phyloP scores from a whole-genome alignment of 2,113 vertebrate species.

The Lontra canadensis region DNA sequence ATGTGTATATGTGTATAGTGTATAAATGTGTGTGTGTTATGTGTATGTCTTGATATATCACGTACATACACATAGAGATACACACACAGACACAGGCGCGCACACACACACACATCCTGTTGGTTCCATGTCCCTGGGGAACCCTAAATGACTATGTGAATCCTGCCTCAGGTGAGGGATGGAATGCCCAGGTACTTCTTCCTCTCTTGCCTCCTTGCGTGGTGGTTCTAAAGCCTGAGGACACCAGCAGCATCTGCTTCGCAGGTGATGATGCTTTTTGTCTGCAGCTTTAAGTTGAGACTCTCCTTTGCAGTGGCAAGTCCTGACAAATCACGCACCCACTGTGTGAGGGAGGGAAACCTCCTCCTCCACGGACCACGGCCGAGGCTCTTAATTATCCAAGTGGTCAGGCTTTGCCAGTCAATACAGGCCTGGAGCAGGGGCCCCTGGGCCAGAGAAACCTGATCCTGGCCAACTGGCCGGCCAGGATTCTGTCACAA shows the following conservation, averaged over 20 bases:
- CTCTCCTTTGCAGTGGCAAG: not conserved
- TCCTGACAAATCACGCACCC: not conserved
- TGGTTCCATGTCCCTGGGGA: no score
- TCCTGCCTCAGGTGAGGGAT: not conserved
- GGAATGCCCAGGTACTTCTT: fast-evolving
- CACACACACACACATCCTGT: no score
- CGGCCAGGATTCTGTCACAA: not conserved
- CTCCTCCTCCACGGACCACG: not conserved
- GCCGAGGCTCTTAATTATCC: not conserved
- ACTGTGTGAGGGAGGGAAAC: not conserved
- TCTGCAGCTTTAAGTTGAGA: not conserved
- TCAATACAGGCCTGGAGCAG: not conserved
- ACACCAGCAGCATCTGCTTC: not conserved
- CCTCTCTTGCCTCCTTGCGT: no score
- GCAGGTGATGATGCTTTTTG: fast-evolving
- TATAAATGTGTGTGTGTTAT: no score
- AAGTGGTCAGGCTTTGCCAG: not conserved
- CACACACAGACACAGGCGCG: no score
- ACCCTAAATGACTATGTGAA: not conserved
- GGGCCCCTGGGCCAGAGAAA: not conserved
- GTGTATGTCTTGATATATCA: no score
- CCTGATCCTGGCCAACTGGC: not conserved
- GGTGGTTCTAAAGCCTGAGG: not conserved
- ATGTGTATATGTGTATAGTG: no score
- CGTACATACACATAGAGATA: no score